Evolutionary conservation across 2,113 vertebrate species (phyloP), one percentile per base, ranked within the genome.

Genomic region (Myotis lucifugus): DNA sequence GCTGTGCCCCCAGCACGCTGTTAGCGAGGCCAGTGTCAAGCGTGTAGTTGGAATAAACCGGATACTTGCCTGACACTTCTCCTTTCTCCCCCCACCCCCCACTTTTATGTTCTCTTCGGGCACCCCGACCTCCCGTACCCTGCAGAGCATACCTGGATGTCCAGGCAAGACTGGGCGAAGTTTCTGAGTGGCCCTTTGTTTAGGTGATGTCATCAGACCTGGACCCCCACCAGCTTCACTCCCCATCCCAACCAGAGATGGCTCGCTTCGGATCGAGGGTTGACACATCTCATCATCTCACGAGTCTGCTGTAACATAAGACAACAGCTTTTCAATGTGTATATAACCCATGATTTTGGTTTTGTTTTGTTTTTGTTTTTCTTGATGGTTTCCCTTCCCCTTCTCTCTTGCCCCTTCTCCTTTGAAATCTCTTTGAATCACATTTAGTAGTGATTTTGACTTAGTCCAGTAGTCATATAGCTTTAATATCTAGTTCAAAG

Each of bases 291-390:
- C 98, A 99, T 99, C 99, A 99, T 99, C 99, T 99, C 99, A 99
- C 98, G 97, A 99, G 98, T 99, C 99, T 99, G 99, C 99, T 99
- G 99, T 99, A 99, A 99, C 99, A 99, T 98, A 97, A 96, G 98
- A 98, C 97, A 98, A 98, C 98, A 98, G 98, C 98, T 98, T 98
- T 98, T 99, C 98, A 99, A 98, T 99, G 98, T 99, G 98, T 98
- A 98, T 98, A 98, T 98, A 98, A 98, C 87, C 97, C 98, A 98
- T 98, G 95, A 91, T 97, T 98, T 97, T 81, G 96, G 93, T 98
- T 98, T 96, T 98, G 87, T 89, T 96, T 81, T n/a, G 54, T 95
- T 77, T 98, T 98, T 42, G 96, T 98, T 98, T 98, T 98, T 98
- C 98, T 98, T 97, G 98, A 96, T 99, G 98, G 97, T 97, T 97